Evolutionary conservation across 1,140 invertebrate genomes (phyloP), one percentile per base, ranked within the genome.

Genomic region (Muscidifurax raptorellus): DNA sequence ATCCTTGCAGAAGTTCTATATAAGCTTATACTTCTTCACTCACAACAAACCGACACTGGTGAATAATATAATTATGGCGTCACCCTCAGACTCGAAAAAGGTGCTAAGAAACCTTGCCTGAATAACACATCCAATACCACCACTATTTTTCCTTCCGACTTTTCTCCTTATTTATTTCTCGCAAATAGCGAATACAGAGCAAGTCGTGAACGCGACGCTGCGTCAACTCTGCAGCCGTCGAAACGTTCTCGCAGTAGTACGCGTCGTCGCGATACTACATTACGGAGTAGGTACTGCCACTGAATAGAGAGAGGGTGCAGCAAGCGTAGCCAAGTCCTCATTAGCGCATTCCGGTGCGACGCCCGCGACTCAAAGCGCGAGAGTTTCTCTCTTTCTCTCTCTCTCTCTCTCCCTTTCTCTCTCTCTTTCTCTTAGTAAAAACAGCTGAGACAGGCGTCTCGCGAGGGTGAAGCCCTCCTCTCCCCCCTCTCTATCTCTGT

Each of bases 271-370:
- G 22, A 59, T 59, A 59, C 15, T 59, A 59, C 52, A 59, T 59
- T 59, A 59, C 15, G 3, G 22, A 59, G 18, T 7, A 59, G 52
- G 52, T 59, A 59, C 52, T 52, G 47, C 47, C 18, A 59, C 52
- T n/a, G 52, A 12, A 25, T 2, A 59, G 47, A 18, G 75, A 47
- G 44, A 30, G 75, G 27, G 90, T 91, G 90, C 86, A 90, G 91
- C 88, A 89, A 92, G 90, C 90, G 89, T 91, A 92, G 91, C 91
- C 92, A 92, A 92, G 92, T 91, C 90, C 91, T 93, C 92, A 93
- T 93, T 93, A 93, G 91, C 91, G 92, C 92, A 93, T 93, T 93
- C 92, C 91, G 90, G 86, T 90, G 90, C 91, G 91, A 91, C 91
- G 90, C 91, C 90, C 90, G 91, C 90, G 90, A 91, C 89, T 91